phyloP scores from a whole-genome alignment of 2,888 invertebrate genomes.

The Cabera pusaria region DNA sequence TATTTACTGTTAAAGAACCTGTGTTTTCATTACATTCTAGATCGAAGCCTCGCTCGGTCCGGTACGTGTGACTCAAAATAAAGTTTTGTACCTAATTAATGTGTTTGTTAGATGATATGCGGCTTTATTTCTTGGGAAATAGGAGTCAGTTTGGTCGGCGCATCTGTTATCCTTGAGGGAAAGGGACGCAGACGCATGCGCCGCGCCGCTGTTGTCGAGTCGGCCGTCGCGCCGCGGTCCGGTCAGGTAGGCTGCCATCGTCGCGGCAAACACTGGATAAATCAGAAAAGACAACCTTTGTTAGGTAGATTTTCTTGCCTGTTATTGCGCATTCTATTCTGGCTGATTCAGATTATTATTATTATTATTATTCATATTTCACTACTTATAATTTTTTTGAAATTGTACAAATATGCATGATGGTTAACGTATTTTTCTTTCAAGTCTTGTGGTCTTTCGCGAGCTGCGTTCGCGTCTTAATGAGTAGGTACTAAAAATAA shows the following conservation, averaged over 20 bases:
- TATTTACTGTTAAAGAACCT: too few species aligned
- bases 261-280: conserved; percentile 48
- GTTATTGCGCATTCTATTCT: too few species aligned
- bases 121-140: conserved; percentile 10
- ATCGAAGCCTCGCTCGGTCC: conserved; percentile 44
- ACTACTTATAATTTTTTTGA: too few species aligned
- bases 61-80: conserved; percentile 48
- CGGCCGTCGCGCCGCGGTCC: conserved; percentile 47
- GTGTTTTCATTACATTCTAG: conserved; percentile 4
- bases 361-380: too few species aligned
- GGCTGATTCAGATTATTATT: too few species aligned
- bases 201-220: conserved; percentile 50
- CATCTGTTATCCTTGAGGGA: conserved; percentile 65
- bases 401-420: too few species aligned
- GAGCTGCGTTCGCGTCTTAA: too few species aligned
- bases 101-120: conserved; percentile 3
- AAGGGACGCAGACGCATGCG: conserved; percentile 64
- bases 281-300: too few species aligned
- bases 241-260: conserved; percentile 58
- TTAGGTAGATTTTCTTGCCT: too few species aligned
- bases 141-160: conserved; percentile 46
- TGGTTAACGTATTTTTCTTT: too few species aligned
- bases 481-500: too few species aligned
- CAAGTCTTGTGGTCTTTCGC: too few species aligned
- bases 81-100: conserved; percentile 26